Conservation (phyloP, 2,797 vertebrate genomes). For the Rhynchotus rufescens region DNA sequence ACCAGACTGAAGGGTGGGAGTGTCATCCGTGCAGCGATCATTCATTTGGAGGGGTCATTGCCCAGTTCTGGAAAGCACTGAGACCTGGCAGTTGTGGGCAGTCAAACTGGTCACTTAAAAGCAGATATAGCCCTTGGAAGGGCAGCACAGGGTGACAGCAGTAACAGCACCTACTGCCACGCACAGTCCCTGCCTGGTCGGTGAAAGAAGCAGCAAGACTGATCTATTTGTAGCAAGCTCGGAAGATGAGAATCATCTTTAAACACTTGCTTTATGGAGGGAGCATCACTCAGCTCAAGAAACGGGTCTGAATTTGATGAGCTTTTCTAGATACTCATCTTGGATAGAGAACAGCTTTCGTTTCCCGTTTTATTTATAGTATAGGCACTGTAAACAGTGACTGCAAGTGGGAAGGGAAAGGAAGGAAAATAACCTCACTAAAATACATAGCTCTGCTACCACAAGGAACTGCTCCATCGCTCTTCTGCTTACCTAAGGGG, state of each 20-base stretch:
- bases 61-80: not conserved
- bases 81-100: not conserved
- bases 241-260: not conserved
- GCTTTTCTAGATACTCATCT: conserved; percentile 30
- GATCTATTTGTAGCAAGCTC: not conserved
- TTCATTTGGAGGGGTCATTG: no score
- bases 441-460: not conserved
- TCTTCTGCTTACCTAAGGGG: not conserved
- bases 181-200: not conserved
- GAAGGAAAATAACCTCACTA: conserved; percentile 38
- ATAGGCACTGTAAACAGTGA: conserved; percentile 37
- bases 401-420: conserved; percentile 23
- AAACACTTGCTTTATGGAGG: not conserved
- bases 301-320: not conserved
- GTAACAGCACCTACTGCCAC: accelerated
- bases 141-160: not conserved
- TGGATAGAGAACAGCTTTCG: conserved; percentile 39
- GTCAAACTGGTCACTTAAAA: not conserved
- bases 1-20: not conserved
- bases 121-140: not conserved
- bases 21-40: no score
- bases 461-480: not conserved
- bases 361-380: not conserved
- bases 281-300: conserved; percentile 5
- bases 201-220: not conserved